These are phyloP conservation scores for Salvelinus sp. DNA, from an alignment of 2,113 vertebrate species.

Conservation along the genomic window DNA sequence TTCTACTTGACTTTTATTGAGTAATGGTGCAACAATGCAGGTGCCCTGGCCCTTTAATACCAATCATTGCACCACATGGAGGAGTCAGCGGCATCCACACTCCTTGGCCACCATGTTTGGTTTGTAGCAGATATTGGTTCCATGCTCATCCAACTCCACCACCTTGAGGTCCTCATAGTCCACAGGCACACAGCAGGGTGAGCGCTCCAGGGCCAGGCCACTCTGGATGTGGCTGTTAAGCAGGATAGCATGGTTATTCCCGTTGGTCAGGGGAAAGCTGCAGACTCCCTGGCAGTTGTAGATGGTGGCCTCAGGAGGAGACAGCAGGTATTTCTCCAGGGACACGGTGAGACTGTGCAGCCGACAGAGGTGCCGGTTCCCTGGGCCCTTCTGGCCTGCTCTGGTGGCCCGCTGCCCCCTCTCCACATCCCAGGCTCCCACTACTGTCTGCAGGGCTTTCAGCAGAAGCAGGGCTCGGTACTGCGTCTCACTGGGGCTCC, in stretches of 20 bases:
- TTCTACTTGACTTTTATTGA: not conserved
- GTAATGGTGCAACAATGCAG: not conserved
- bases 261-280: constrained; percentile 70
- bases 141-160: constrained; percentile 70
- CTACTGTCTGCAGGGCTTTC: constrained; percentile 84
- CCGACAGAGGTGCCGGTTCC: constrained; percentile 61
- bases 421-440: constrained; percentile 71
- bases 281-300: constrained; percentile 90
- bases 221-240: constrained; percentile 80
- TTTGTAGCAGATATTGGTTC: constrained; percentile 74
- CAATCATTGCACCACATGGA: not conserved
- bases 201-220: constrained; percentile 63
- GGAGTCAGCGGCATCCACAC: constrained; percentile 83
- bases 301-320: constrained; percentile 76
- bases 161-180: constrained; percentile 81
- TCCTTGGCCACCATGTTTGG: constrained; percentile 86
- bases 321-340: constrained; percentile 68
- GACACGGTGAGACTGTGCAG: constrained; percentile 82
- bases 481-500: constrained; percentile 59
- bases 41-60: not conserved
- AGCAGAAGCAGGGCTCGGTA: constrained; percentile 85
- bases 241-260: constrained; percentile 84
- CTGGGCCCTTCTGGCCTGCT: constrained; percentile 59
- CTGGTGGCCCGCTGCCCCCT: constrained; percentile 68
- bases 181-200: constrained; percentile 90